Evolutionary conservation across 1,140 invertebrate genomes (phyloP), one percentile per base, ranked within the genome.

Genomic region (Neodiprion fabricii): DNA sequence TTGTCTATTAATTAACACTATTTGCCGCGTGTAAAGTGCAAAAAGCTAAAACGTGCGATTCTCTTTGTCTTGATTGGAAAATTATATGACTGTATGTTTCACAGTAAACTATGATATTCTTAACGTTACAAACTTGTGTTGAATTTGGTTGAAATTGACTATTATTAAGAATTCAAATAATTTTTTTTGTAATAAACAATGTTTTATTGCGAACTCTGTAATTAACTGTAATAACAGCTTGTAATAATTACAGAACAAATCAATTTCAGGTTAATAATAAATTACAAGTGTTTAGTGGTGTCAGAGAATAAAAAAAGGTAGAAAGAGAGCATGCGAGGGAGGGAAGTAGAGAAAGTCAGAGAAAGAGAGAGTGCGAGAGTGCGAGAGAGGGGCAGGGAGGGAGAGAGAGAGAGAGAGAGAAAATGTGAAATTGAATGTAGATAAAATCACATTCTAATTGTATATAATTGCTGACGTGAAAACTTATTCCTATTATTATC

Each of bases 381-480:
- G 77, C 75, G 75, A 79, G 79, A 76, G 67, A 75, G 80, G 74
- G 70, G 77, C 81, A 79, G 80, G 75, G 75, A 73, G 75, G 75
- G 72, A 75, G 70, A 75, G 75, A 76, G 77, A 74, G 67, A 69
- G 67, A 69, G 67, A 69, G 67, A 23, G 21, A 85, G 79, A 73
- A 79, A 85, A 81, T 83, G 53, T 8, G 4, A 61, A 14, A 17
- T 61, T 9, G 4, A 61, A 61, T 61, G 53, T 61, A 9, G n/a
- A 9, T 17, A 61, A 61, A 61, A 61, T 5, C n/a, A 8, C n/a
- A 61, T 61, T 61, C 53, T 61, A 85, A 85, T 81, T 88, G 86
- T 87, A 88, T 80, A 88, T 88, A 88, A 85, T 83, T 83, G 81
- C 82, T 84, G 79, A 79, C 86, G 81, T 87, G 86, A 79, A 84